Evolutionary conservation across 2,797 vertebrate genomes (phyloP), one percentile per base, ranked within the genome.

Genomic region (Heteromormyrus szaboi): DNA sequence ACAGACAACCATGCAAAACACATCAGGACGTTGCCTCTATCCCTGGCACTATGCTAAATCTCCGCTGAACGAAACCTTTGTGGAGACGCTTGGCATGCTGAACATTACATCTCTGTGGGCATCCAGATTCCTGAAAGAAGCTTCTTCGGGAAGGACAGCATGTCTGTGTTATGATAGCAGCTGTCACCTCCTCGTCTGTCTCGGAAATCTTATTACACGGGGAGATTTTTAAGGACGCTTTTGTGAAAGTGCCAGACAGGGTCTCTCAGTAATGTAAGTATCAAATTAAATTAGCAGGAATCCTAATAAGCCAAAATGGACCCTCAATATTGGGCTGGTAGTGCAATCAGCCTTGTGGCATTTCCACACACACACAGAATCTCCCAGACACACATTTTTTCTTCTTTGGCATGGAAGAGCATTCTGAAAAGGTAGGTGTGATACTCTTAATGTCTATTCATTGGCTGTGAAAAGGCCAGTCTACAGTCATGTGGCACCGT

Each of bases 1-100:
- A 92, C 89, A 85, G 89, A 89, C 83, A 90, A 86, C 89, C 90
- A 90, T 90, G 92, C 89, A 72, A 94, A 94, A 94, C 92, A 94
- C 4, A 92, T 85, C 81, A 85, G 46, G 22, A 87, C 81, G 88
- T 56, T 11, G 50, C 91, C 88, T 79, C 84, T 92, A 92, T 93
- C 92, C 93, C 93, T 94, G 91, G 92, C 93, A 90, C 89, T 88
- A 65, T 51, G 51, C 22, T 90, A 93, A 93, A 90, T 12, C 56
- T 54, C 25, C 8, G 3, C 68, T 44, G 87, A 90, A 89, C 91
- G 89, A 91, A 88, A 0, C 90, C 62, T 7, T 91, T 90, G 33
- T 89, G 89, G 91, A 88, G 89, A 14, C 81, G 89, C 89, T 91
- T 46, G 41, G 22, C 59, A 88, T 0, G 62, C 88, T 89, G 89